phyloP scores from a whole-genome alignment of 2,797 vertebrate genomes.

The Rhabdomys pumilio region DNA sequence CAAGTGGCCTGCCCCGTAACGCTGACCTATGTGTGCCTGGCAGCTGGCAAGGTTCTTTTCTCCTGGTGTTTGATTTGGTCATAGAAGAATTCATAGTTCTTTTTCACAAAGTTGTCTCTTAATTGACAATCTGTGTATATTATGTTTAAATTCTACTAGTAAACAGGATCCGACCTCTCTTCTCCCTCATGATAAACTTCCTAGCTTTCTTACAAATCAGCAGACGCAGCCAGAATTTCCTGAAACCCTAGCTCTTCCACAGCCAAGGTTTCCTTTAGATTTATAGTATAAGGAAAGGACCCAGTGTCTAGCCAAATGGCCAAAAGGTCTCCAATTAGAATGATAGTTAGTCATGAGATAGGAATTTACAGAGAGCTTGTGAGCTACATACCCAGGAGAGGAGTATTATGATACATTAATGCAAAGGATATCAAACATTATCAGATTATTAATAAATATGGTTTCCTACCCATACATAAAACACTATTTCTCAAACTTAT shows the following conservation, averaged over 20 bases:
- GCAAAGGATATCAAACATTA: not conserved
- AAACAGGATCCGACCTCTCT: not conserved
- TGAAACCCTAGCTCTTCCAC: not conserved
- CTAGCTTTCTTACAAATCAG: not conserved
- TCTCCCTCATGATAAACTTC: not conserved
- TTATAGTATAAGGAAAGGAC: slow-evolving; percentile 40
- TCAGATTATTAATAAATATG: slow-evolving; percentile 40
- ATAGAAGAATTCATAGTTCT: slow-evolving; percentile 31
- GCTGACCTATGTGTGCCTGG: not conserved
- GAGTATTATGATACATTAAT: not conserved
- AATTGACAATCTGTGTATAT: not conserved
- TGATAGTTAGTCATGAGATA: not conserved
- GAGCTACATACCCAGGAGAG: not conserved
- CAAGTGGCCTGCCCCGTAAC: not conserved
- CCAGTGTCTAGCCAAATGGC: not conserved
- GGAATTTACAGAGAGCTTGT: not conserved
- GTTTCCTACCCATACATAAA: not conserved
- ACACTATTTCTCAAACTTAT: slow-evolving; percentile 33
- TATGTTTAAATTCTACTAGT: slow-evolving; percentile 22
- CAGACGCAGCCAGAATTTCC: not conserved
- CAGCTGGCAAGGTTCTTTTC: not conserved
- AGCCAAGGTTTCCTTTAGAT: not conserved
- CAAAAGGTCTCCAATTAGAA: not conserved
- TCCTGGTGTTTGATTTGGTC: not conserved
- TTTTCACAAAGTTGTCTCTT: slow-evolving; percentile 55